Evolutionary conservation across 2,797 vertebrate species (phyloP), one percentile per base, ranked within the genome.

Genomic region (Gadopsis bispinosus): DNA sequence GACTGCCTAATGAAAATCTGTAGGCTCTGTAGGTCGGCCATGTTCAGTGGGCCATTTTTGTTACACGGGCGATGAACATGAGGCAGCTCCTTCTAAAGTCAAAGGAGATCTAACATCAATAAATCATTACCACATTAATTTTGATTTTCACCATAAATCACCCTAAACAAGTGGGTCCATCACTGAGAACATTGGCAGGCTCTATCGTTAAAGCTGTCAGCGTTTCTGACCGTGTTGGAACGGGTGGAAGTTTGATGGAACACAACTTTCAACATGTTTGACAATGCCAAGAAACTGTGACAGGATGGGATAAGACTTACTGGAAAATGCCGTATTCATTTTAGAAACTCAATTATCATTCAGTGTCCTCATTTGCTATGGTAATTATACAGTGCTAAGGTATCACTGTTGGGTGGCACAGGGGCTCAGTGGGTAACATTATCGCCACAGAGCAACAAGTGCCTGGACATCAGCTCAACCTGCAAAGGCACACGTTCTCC

Each of bases 81-180:
- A 85, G 56, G 75, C 17, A 17, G 47, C 53, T 83, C 64, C 56
- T 75, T 48, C 60, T 35, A 61, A 76, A 83, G 80, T 80, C 59
- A 87, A 55, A 73, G 54, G 35, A 83, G 75, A 85, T 80, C 58
- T 62, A 66, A 64, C 75, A 78, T 77, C 69, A 80, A 87, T 85
- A 76, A 86, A 83, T 89, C 80, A 86, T 73, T 37, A 39, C 54
- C 17, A 22, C 68, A 53, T 81, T 85, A 39, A 87, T 75, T 80
- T 70, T 35, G 43, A 84, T 77, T 39, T 39, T 3, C 54, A 53
- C 39, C 69, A 85, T 88, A 75, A 83, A 89, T 91, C 75, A 75
- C 54, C 13, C 26, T 63, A 77, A 87, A 86, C 70, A 84, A 81
- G 69, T 48, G 60, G 12, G 58, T 63, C 66, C 48, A 53, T 76